Evolutionary conservation across 2,113 vertebrate genomes (phyloP).

Genomic region (human): DNA sequence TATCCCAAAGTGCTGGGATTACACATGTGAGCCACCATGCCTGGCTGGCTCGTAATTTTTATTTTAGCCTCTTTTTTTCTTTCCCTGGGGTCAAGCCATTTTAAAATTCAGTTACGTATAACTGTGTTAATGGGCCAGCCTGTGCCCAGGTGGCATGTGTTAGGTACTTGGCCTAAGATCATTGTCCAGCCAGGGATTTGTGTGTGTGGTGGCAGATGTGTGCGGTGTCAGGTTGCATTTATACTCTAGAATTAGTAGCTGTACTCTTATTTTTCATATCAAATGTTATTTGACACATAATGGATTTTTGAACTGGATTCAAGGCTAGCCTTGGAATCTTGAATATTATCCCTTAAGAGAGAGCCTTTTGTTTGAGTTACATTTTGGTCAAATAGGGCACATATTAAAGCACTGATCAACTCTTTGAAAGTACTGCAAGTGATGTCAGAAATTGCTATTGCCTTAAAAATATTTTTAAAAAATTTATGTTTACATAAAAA

Average conservation of each 20-base stretch:
- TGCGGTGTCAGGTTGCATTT: neutral
- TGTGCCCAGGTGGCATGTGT: neutral
- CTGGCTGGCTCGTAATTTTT: neutral
- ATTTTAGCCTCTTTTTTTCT: neutral
- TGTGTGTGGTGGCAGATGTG: neutral
- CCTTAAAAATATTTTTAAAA: neutral
- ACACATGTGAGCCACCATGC: no score
- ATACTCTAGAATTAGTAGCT: neutral
- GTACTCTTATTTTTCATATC: neutral
- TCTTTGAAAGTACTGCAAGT: conserved; percentile 8
- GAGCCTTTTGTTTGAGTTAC: neutral
- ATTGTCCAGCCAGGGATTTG: no score
- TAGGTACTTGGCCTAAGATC: neutral
- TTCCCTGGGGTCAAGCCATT: neutral
- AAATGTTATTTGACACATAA: neutral
- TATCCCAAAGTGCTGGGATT: no score
- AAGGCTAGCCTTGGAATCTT: neutral
- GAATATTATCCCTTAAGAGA: neutral
- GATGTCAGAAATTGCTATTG: neutral
- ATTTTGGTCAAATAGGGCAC: neutral
- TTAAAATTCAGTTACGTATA: no score
- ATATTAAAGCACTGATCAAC: neutral
- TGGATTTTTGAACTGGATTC: neutral
- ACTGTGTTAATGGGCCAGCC: neutral
- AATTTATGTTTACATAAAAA: neutral